Conservation (phyloP, 1,140 invertebrate species). For the Glomeris maerens region DNA sequence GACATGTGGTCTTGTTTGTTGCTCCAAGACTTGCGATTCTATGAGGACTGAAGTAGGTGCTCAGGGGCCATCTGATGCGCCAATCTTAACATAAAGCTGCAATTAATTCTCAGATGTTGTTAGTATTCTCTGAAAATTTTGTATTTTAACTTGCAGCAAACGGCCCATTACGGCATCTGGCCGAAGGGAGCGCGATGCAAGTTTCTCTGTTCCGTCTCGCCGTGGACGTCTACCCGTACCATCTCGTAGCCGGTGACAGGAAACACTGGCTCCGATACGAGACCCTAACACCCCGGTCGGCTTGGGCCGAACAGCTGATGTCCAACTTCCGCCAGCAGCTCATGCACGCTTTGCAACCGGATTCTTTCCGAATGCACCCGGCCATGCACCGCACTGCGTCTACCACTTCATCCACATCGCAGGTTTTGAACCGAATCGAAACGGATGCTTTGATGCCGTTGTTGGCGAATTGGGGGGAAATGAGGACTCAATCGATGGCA, state of each 20-base stretch:
- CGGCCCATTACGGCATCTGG: too few species aligned
- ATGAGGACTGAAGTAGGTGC: neutral
- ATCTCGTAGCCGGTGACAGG: slow-evolving; percentile 63
- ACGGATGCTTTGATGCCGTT: too few species aligned
- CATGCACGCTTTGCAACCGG: slow-evolving; percentile 18
- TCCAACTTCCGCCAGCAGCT: slow-evolving; percentile 43
- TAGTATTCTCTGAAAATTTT: neutral
- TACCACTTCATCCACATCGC: too few species aligned
- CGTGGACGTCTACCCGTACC: slow-evolving; percentile 93
- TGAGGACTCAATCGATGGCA: too few species aligned
- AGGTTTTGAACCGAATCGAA: too few species aligned
- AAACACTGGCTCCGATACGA: slow-evolving; percentile 68
- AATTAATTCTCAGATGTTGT: neutral
- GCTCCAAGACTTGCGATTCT: too few species aligned
- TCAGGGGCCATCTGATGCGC: slow-evolving; percentile 14
- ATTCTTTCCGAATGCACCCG: slow-evolving; percentile 17
- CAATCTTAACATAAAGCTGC: neutral
- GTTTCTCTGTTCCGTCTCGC: slow-evolving; percentile 69
- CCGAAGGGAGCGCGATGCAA: slow-evolving; percentile 85
- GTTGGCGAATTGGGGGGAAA: too few species aligned
- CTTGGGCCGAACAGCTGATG: slow-evolving; percentile 54
- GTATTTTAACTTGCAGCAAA: neutral
- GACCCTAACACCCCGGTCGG: slow-evolving; percentile 43
- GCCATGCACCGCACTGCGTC: too few species aligned
- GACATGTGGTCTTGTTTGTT: slow-evolving; percentile 9